phyloP scores from a whole-genome alignment of 2,888 invertebrate genomes.

The Cerastoderma edule region DNA sequence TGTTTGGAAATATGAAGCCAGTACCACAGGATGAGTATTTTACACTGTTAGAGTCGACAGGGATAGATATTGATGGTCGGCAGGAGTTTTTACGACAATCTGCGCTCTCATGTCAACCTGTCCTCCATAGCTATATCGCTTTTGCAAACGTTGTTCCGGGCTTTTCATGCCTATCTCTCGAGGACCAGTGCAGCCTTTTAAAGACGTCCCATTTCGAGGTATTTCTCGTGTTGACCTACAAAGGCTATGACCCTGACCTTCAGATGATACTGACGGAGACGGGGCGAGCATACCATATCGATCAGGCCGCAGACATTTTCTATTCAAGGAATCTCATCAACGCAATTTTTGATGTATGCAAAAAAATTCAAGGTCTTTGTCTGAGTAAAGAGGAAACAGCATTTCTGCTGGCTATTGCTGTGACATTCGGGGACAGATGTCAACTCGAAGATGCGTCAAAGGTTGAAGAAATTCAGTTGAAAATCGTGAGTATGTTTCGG shows the following conservation, averaged over 20 bases:
- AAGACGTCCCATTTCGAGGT: slow-evolving; percentile 63
- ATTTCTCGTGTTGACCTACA: slow-evolving; percentile 57
- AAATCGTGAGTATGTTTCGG: slow-evolving; percentile 51
- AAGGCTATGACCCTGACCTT: slow-evolving; percentile 56
- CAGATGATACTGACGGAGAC: slow-evolving; percentile 63
- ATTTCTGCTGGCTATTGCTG: slow-evolving; percentile 56
- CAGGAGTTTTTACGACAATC: slow-evolving; percentile 61
- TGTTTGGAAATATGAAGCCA: slow-evolving; percentile 60
- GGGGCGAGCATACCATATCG: slow-evolving; percentile 59
- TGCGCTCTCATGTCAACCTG: slow-evolving; percentile 61
- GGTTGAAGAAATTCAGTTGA: slow-evolving; percentile 59
- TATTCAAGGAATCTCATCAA: slow-evolving; percentile 60
- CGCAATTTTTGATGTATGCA: slow-evolving; percentile 59
- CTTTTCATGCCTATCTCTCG: slow-evolving; percentile 55
- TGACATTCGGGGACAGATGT: slow-evolving; percentile 60
- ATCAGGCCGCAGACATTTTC: slow-evolving; percentile 62
- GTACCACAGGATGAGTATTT: slow-evolving; percentile 59
- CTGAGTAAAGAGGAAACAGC: slow-evolving; percentile 58
- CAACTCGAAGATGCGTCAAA: slow-evolving; percentile 40
- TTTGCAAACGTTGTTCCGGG: slow-evolving; percentile 60
- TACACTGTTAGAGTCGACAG: slow-evolving; percentile 54
- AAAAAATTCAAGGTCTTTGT: slow-evolving; percentile 52
- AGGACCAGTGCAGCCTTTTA: slow-evolving; percentile 61
- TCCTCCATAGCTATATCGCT: slow-evolving; percentile 59
- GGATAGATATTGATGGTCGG: slow-evolving; percentile 61